These are phyloP conservation scores for Chaenodraco wilsoni DNA, from an alignment of 2,797 vertebrate genomes.

Conservation along the genomic window DNA sequence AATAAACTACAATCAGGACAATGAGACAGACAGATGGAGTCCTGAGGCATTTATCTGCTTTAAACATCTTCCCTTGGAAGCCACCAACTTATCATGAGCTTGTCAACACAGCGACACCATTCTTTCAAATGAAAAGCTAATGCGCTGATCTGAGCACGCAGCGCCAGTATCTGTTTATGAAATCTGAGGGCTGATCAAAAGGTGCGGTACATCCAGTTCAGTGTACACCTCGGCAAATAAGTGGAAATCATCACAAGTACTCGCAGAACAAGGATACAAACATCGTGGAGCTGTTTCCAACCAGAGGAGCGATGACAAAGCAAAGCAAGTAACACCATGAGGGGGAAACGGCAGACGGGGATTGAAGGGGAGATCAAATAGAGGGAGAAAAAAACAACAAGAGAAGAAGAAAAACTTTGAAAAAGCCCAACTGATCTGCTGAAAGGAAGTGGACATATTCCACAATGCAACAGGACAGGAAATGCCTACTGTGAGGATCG, in stretches of 20 bases:
- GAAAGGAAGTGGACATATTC: slow-evolving; percentile 81
- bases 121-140: slow-evolving; percentile 87
- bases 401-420: slow-evolving; percentile 69
- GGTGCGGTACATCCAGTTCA: slow-evolving; percentile 79
- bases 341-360: slow-evolving; percentile 57
- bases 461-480: slow-evolving; percentile 81
- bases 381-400: slow-evolving; percentile 53
- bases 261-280: slow-evolving; percentile 78
- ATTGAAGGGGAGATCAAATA: slow-evolving; percentile 68
- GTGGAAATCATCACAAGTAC: slow-evolving; percentile 79
- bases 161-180: slow-evolving; percentile 79
- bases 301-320: slow-evolving; percentile 72
- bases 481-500: slow-evolving; percentile 84
- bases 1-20: slow-evolving; percentile 87
- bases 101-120: slow-evolving; percentile 87
- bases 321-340: slow-evolving; percentile 74
- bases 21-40: slow-evolving; percentile 85
- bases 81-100: slow-evolving; percentile 84
- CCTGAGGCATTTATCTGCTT: slow-evolving; percentile 85
- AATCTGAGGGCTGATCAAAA: slow-evolving; percentile 87
- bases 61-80: slow-evolving; percentile 84
- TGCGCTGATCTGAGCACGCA: slow-evolving; percentile 81
- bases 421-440: slow-evolving; percentile 79
- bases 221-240: slow-evolving; percentile 82
- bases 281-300: slow-evolving; percentile 69